Percentiles rank a stretch among this genome's conserved stretches.
phyloP scores from a whole-genome alignment of 1,140 invertebrate species.

The Hormaphis cornu region DNA sequence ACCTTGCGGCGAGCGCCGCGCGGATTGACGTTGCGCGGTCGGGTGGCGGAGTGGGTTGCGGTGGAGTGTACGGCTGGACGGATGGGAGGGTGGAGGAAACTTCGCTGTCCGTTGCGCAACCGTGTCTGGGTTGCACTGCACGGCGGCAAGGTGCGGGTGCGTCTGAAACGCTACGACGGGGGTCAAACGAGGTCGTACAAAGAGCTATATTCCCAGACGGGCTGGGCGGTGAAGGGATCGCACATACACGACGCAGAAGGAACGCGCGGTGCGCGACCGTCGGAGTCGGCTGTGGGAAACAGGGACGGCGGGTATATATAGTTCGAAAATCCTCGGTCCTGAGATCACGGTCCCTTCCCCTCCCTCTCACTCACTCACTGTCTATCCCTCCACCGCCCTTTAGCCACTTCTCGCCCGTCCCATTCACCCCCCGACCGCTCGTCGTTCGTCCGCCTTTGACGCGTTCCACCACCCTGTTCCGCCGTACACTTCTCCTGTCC shows the following conservation, averaged over 20 bases:
- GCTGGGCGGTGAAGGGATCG: conserved; percentile 18
- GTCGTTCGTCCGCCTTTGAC: background rate
- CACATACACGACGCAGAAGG: background rate
- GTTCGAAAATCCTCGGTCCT: conserved; percentile 24
- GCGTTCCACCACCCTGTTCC: background rate
- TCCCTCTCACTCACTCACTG: too few relatives aligned
- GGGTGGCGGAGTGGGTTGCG: background rate
- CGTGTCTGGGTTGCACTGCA: conserved; percentile 4
- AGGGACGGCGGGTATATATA: background rate
- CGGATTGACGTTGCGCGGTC: conserved; percentile 8
- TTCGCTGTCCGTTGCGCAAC: conserved; percentile 15
- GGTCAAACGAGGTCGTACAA: conserved; percentile 29
- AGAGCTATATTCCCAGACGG: conserved; percentile 31
- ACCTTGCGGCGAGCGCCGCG: conserved; percentile 11
- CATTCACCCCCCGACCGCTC: background rate
- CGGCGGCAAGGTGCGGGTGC: background rate
- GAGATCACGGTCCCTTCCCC: background rate
- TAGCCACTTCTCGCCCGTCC: too few relatives aligned
- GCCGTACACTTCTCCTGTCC: background rate
- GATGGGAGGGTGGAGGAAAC: background rate
- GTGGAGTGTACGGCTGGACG: too few relatives aligned
- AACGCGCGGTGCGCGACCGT: background rate
- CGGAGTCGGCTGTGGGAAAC: too few relatives aligned
- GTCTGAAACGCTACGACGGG: conserved; percentile 20
- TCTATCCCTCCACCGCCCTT: too few relatives aligned